Base-by-base conservation (phyloP, 2,797 vertebrate genomes). In the Holocentrus rufus region DNA sequence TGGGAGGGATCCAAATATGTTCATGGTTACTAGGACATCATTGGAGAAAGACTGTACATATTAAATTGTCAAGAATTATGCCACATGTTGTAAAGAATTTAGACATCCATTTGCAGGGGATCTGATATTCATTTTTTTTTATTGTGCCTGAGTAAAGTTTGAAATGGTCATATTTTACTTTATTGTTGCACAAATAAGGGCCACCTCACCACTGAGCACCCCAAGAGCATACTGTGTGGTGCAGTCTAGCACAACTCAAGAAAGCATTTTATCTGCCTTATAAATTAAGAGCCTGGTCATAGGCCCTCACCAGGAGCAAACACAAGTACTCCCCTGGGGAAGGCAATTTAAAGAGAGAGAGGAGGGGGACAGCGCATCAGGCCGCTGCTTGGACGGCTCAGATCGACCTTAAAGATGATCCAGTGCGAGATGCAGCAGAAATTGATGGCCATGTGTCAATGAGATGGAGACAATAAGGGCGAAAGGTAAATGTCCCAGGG, bases 371-470 rank as follows among this genome's bases (percentile, higher is more conserved):
- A 69, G 74, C 30, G 75, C 77, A 77, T 76, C 79, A 76, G 79
- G 74, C 79, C 82, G 62, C 82, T 39, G 58, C 71, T 71, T 73
- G 87, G 82, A 85, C 59, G 73, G 66, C 87, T 88, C 83, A 85
- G 85, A 93, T 92, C 79, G 90, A 93, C 91, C 89, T 73, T 82
- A 89, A 81, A 88, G 91, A 88, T 85, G 70, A 88, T 86, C 83
- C 78, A 68, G 76, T 39, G 76, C 20, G 69, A 90, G 80, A 84
- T 76, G 72, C 85, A 66, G 81, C 80, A 77, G 83, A 87, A 92
- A 91, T 92, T 92, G 91, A 93, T 90, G 88, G 80, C 75, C 71
- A 18, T 13, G 85, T 85, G 89, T 92, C 92, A 92, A 89, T 88
- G 90, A 88, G 87, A 88, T 82, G 84, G 84, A 89, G 90, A 90